Percentiles rank a stretch among this genome's conserved stretches.
Conservation (phyloP, 2,113 vertebrate genomes). For the Gorilla gorilla region DNA sequence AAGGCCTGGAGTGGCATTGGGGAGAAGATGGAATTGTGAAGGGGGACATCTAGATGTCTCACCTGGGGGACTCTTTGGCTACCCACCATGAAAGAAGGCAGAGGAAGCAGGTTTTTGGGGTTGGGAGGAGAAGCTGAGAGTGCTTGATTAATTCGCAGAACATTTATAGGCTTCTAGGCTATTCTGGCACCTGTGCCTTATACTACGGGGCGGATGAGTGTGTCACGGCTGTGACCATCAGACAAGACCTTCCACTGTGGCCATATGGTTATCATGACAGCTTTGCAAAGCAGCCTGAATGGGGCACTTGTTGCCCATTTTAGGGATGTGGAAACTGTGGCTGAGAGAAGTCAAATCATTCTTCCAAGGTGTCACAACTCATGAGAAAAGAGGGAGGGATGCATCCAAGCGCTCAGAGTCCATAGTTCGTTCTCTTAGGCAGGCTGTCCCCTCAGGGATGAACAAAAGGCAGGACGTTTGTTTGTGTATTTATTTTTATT, state of each 20-base stretch:
- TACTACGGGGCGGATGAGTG: background rate
- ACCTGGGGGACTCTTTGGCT: background rate
- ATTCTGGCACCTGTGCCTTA: background rate
- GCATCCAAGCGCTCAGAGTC: background rate
- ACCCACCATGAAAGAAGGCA: background rate
- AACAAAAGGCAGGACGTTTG: background rate
- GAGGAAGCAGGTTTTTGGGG: background rate
- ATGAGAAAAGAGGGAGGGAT: background rate
- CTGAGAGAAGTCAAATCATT: background rate
- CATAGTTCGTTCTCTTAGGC: background rate
- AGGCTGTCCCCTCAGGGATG: background rate
- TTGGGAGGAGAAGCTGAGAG: background rate
- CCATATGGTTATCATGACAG: fast-evolving
- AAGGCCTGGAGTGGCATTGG: background rate
- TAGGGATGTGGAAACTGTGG: background rate
- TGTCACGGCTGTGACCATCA: background rate
- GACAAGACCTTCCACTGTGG: fast-evolving
- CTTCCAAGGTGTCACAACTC: background rate
- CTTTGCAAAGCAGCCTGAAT: background rate
- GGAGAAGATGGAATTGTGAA: no score
- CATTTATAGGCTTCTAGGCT: background rate
- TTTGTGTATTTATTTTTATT: background rate
- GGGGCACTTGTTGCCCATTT: background rate
- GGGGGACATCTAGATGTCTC: background rate
- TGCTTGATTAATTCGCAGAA: background rate